Base-by-base conservation (phyloP, 2,797 vertebrate genomes). In the Peromyscus aztecus region DNA sequence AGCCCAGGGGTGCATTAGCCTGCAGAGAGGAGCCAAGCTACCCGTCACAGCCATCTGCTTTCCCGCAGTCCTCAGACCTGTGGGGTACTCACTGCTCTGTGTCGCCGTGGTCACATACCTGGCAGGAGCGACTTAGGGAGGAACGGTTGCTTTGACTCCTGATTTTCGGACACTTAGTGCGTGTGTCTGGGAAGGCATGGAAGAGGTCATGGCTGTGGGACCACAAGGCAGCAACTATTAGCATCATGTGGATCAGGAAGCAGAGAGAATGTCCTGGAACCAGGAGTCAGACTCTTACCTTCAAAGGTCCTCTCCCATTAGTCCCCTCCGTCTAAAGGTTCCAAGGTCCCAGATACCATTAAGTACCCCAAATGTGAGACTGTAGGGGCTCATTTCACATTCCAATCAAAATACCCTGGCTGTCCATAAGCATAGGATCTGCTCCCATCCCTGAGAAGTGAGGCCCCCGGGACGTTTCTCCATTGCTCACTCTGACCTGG, bases 341-440 rank as follows among this genome's bases (percentile, higher is more conserved):
- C 24, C 55, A 61, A 55, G 65, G 13, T 14, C n/a, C 49, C 49
- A 7, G n/a, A 71, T 73, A 40, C 24, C 34, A 29, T 49, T 23
- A 87, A 73, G 65, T 73, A 55, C 16, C 85, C 49, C 14, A 76
- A 61, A 59, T 46, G 27, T 76, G 55, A 76, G 37, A 13, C 34
- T 55, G 37, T 24, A 24, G 86, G 6, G 27, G 4, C 0, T 5
- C 10, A 77, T 46, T 63, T n/a, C 88, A n/a, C 13, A n/a, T 29
- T 24, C 73, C 63, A 12, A 78, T n/a, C 40, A 49, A 61, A 77
- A 49, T 21, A 49, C 2, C 31, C 14, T 1, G 12, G 17, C 63
- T 21, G 0, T 23, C 40, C 0, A 24, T 17, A 27, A 19, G 16
- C 4, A 0, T 0, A 27, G 16, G 0, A 0, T 19, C 21, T 13